These are phyloP conservation scores for Aelia acuminata DNA, from an alignment of 2,888 invertebrate species.

Conservation along the genomic window DNA sequence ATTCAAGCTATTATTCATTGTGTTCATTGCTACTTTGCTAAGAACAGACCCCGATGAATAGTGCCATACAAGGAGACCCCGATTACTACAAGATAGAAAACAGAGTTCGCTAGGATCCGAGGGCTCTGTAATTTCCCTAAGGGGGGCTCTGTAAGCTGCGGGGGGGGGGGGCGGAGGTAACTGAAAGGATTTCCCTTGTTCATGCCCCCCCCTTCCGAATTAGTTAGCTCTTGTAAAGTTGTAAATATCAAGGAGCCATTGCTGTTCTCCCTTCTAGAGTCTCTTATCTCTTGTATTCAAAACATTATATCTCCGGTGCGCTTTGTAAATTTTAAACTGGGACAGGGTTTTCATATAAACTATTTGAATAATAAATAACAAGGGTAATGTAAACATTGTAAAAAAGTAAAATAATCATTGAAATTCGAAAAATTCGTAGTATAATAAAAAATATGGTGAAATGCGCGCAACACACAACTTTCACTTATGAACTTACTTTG, in stretches of 20 bases:
- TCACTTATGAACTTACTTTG: too few species aligned
- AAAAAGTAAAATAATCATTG: too few species aligned
- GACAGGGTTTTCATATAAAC: too few species aligned
- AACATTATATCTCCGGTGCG: background rate
- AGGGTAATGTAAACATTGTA: too few species aligned
- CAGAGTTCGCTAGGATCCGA: background rate
- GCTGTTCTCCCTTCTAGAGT: background rate
- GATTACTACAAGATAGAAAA: background rate
- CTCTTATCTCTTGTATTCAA: background rate
- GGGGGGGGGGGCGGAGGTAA: background rate
- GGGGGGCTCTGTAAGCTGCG: background rate
- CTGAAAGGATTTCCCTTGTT: conserved; percentile 10
- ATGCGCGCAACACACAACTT: too few species aligned
- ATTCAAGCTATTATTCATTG: too few species aligned
- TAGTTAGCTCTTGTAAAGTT: background rate
- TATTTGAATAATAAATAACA: too few species aligned
- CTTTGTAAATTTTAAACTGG: too few species aligned
- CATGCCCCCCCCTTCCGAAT: background rate
- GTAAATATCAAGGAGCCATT: background rate
- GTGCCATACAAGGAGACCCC: background rate
- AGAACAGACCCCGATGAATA: background rate
- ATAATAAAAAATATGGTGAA: too few species aligned
- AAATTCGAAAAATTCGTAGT: too few species aligned
- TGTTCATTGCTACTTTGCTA: too few species aligned
- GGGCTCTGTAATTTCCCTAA: conserved; percentile 15